phyloP scores from a whole-genome alignment of 2,113 vertebrate genomes.

The Nothocercus julius region DNA sequence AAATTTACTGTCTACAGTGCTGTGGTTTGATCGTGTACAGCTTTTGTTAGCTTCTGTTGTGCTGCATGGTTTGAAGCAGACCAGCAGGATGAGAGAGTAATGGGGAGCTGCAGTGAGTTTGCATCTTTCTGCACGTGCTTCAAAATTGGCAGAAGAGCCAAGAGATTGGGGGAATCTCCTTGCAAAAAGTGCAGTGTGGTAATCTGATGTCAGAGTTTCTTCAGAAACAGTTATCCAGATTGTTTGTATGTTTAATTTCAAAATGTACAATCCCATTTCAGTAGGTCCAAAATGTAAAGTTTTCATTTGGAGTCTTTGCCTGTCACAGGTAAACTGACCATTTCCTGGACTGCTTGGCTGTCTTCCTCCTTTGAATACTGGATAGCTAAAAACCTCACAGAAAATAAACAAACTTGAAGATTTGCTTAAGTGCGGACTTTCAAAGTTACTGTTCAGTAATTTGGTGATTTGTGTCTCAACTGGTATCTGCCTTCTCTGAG shows the following conservation, averaged over 20 bases:
- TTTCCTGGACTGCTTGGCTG: neutral
- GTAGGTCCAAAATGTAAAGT: neutral
- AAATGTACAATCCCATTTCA: neutral
- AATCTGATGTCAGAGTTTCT: neutral
- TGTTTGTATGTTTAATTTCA: neutral
- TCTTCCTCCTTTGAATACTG: neutral
- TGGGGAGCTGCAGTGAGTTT: constrained; percentile 21
- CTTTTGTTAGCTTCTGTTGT: constrained; percentile 26
- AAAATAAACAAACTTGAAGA: neutral
- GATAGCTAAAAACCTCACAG: neutral
- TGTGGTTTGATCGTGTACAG: neutral
- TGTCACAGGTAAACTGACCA: fast-evolving
- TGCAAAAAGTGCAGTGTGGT: neutral
- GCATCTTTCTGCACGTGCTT: constrained; percentile 37
- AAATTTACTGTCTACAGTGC: neutral
- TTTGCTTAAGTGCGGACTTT: neutral
- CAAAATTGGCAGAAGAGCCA: constrained; percentile 55
- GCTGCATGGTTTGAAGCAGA: constrained; percentile 26
- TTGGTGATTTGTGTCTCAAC: neutral
- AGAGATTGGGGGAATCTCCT: constrained; percentile 50
- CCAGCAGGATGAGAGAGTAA: constrained; percentile 59
- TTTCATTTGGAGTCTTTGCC: neutral
- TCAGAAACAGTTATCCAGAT: neutral
- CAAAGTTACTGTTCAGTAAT: neutral
- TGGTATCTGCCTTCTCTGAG: neutral